A percentile compares a stretch with the other conserved stretches of the same genome.
phyloP scores from a whole-genome alignment of 2,797 vertebrate species.

The Crax fasciolata region DNA sequence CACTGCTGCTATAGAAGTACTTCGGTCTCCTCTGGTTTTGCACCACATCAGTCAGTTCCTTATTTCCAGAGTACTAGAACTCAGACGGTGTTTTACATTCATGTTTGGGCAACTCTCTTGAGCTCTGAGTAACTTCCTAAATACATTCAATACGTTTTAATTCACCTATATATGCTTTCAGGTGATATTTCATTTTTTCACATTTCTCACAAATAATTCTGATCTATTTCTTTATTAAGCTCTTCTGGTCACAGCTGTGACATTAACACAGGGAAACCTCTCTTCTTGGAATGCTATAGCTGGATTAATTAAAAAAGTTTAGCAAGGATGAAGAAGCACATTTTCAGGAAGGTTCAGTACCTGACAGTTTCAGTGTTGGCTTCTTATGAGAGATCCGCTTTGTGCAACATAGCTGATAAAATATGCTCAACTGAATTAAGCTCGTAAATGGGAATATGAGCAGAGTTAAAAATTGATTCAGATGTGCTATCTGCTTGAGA shows the following conservation, averaged over 20 bases:
- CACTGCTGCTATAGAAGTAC: not conserved
- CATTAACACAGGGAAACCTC: not conserved
- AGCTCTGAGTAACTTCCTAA: not conserved
- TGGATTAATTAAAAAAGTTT: not conserved
- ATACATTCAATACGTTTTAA: not conserved
- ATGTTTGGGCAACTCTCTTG: not conserved
- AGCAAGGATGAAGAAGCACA: not conserved
- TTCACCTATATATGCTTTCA: not conserved
- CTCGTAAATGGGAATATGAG: not conserved
- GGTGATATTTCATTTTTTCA: not conserved
- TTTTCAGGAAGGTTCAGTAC: not conserved
- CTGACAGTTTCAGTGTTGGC: fast-evolving
- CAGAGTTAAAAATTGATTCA: not conserved
- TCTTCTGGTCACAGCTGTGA: not conserved
- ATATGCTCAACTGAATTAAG: not conserved
- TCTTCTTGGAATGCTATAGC: not conserved
- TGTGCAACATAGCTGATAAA: not conserved
- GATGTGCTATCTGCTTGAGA: not conserved
- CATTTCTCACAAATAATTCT: not conserved
- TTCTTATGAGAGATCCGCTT: not conserved
- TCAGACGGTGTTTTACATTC: not conserved
- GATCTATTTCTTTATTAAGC: not conserved
- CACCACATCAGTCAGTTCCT: not conserved
- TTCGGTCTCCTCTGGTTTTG: not conserved
- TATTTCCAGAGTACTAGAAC: not conserved